Evolutionary conservation across 2,113 vertebrate genomes (phyloP).

Genomic region (Todiramphus saurophagus): DNA sequence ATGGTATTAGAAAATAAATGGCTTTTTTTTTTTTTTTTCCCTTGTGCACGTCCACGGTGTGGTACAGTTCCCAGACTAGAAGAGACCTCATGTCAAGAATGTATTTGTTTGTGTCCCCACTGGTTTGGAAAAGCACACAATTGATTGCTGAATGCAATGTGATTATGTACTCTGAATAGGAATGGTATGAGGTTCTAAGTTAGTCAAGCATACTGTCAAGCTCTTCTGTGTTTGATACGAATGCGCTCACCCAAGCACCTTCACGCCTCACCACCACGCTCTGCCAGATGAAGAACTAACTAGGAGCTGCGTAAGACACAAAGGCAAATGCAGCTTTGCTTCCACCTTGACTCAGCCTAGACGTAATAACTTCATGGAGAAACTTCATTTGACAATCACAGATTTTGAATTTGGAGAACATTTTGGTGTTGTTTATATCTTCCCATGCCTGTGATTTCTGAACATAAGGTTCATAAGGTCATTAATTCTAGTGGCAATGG

Average conservation of each 20-base stretch:
- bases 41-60: neutral
- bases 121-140: neutral
- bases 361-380: neutral
- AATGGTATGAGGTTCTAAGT: neutral
- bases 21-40: neutral
- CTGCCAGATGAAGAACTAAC: neutral
- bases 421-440: neutral
- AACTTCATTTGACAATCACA: neutral
- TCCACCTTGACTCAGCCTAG: neutral
- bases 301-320: neutral
- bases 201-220: neutral
- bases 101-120: neutral
- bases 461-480: slow-evolving; percentile 5
- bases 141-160: neutral
- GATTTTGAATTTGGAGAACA: neutral
- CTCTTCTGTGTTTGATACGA: neutral
- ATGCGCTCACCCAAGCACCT: neutral
- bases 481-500: neutral
- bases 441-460: neutral
- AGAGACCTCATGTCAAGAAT: neutral
- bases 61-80: neutral
- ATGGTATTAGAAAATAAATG: neutral
- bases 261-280: neutral
- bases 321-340: neutral
- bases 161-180: neutral